Evolutionary conservation across 2,797 vertebrate genomes (phyloP), one percentile per base, ranked within the genome.

Genomic region (Sciurus carolinensis): DNA sequence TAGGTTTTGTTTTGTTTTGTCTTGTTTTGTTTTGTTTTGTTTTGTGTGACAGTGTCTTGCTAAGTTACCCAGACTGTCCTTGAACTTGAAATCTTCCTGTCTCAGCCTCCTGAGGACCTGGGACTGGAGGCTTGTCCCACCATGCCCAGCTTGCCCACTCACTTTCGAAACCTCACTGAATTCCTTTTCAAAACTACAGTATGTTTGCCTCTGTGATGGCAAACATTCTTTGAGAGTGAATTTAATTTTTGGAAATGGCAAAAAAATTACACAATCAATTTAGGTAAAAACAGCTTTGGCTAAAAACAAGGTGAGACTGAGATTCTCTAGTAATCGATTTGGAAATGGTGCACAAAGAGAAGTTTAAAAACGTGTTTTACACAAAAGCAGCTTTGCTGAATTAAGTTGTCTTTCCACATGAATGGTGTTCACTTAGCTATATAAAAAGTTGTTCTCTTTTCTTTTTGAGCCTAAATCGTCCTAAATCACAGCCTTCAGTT

Each of bases 161-260:
- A 9, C 24, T 88, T 97, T 73, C 84, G 36, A 76, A 95, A 84
- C 13, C 64, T 82, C 59, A 73, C 50, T 44, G 30, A 90, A 87
- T 54, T 71, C 52, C n/a, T 24, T 85, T 93, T 50, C 75, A 28
- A 82, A 39, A 28, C 11, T n/a, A 20, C 79, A 11, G 44, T 39
- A 18, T 7, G 6, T 75, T 92, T 91, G 91, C 50, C 62, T 47
- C 39, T 6, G 1, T 6, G 8, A 12, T 73, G 59, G 18, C n/a
- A 89, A 96, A 86, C 20, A 54, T 89, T 90, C 64, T 90, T 22
- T 44, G 36, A 86, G 54, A 71, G 5, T 93, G 15, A 96, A 64
- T 54, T 26, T 96, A 44, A 30, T 52, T 75, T 95, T 75, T n/a
- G 62, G 69, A 95, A 93, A 91, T 82, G 30, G 47, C 33, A 80